phyloP scores from a whole-genome alignment of 92 coral and sea anemone species.

The Phymanthus crucifer region DNA sequence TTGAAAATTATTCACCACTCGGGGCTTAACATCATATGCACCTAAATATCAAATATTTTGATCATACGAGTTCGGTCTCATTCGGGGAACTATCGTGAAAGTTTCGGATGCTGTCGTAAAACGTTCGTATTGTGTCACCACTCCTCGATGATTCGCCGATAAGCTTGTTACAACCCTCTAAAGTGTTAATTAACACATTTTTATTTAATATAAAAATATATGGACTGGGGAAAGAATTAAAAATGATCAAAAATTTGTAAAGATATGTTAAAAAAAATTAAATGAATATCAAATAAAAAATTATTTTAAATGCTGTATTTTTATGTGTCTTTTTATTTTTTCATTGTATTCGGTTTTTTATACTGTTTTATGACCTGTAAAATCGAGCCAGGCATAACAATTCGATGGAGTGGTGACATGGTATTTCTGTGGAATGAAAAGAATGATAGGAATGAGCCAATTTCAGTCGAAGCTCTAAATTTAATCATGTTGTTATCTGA shows the following conservation, averaged over 20 bases:
- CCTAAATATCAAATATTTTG: neutral
- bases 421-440: neutral
- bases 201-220: too few species aligned
- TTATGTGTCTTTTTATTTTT: neutral
- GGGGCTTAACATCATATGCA: too few species aligned
- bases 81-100: neutral
- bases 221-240: neutral
- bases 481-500: neutral
- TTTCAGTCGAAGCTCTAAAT: neutral
- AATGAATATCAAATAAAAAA: neutral
- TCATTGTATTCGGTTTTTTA: neutral
- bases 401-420: neutral
- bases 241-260: neutral
- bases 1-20: neutral
- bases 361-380: neutral
- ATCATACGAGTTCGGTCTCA: neutral
- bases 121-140: neutral
- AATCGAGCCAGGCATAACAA: neutral
- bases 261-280: neutral
- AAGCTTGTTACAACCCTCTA: constrained; percentile 9
- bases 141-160: constrained; percentile 2
- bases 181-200: neutral
- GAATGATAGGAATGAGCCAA: neutral
- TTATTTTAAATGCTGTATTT: neutral
- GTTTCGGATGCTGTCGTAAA: neutral